Evolutionary conservation across 2,113 vertebrate species (phyloP).

Genomic region (Gracilinanus agilis): DNA sequence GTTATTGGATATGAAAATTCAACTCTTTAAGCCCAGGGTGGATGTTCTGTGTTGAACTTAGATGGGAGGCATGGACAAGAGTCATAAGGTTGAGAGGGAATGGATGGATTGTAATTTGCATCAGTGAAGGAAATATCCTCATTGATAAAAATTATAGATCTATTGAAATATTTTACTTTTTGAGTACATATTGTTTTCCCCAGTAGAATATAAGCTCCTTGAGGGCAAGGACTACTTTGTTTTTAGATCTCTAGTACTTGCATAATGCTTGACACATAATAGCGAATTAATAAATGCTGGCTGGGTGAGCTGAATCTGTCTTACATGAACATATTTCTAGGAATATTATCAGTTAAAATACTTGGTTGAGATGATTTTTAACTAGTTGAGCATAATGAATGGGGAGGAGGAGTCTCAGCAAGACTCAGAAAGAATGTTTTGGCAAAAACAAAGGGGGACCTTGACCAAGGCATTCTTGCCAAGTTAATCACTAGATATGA

Average conservation of each 20-base stretch:
- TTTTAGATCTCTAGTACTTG: background rate
- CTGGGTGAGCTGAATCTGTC: slow-evolving; percentile 13
- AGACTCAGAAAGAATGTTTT: slow-evolving; percentile 39
- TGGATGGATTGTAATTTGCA: background rate
- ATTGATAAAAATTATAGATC: background rate
- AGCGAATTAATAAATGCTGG: background rate
- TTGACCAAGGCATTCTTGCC: background rate
- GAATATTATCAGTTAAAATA: slow-evolving; percentile 1
- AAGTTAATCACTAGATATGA: background rate
- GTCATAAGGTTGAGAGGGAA: background rate
- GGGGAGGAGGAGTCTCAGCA: background rate
- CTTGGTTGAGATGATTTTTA: background rate
- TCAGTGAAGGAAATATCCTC: background rate
- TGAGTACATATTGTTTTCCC: background rate
- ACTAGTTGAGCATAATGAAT: background rate
- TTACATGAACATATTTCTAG: background rate
- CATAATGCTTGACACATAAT: background rate
- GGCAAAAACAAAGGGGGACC: background rate
- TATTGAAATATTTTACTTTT: background rate
- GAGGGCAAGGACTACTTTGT: background rate
- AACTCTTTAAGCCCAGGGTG: background rate
- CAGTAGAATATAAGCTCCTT: background rate
- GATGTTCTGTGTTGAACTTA: background rate
- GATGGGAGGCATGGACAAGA: background rate
- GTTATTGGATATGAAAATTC: slow-evolving; percentile 10